Evolutionary conservation across 2,113 vertebrate genomes (phyloP), one percentile per base, ranked within the genome.

Genomic region (Herpetotheres cachinnans): DNA sequence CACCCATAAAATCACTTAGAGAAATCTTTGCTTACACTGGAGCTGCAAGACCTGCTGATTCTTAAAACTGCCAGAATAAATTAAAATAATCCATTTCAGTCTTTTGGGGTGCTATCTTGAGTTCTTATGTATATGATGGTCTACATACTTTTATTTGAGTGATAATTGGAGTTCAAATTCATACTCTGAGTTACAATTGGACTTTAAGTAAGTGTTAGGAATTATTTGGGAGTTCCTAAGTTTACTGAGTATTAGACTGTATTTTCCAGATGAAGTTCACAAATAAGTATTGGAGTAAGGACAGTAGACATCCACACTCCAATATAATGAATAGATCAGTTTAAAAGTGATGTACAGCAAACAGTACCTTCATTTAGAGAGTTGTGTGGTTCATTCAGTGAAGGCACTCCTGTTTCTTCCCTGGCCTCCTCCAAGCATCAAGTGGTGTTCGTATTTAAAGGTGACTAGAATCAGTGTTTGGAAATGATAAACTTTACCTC

Each of bases 341-440:
- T 82, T 88, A 58, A 74, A 93, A 34, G 1, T 26, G 12, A 32
- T 20, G 11, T 20, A 63, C 11, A 50, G 5, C 9, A 56, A 61
- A 63, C 10, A 55, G 65, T 3, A 16, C 3, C 7, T 80, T 76
- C 61, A 36, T 62, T 59, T 52, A 32, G 8, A 56, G 29, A 52
- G 2, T 13, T 0, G 0, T 15, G 4, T 0, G 0, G 1, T 42
- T 82, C 26, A 36, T 52, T 56, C n/a, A 11, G 8, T 42, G 21
- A 76, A 86, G n/a, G 16, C 0, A 29, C 3, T 46, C 13, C 4
- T 24, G 5, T 47, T 90, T 90, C 30, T 67, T 25, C 30, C 25
- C 5, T 34, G 9, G 11, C 42, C 5, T 67, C 21, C 40, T 16
- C 13, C 34, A 81, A 6, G 7, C 4, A 62, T 80, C 19, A 29